Conservation (phyloP, 2,888 invertebrate genomes). For the Melanostoma scalare region DNA sequence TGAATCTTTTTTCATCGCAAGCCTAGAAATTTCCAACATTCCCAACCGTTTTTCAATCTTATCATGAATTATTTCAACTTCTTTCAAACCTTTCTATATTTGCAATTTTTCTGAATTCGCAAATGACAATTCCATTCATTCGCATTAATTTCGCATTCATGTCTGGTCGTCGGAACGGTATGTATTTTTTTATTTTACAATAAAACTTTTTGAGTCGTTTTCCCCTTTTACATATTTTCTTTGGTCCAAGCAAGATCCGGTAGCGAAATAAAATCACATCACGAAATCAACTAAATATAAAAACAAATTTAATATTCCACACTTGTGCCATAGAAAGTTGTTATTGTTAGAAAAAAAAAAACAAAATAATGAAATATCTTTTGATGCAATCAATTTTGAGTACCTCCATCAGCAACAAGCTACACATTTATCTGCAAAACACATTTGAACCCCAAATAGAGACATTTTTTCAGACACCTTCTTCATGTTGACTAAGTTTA, state of each 20-base stretch:
- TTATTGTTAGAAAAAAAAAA: background rate
- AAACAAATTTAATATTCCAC: constrained; percentile 44
- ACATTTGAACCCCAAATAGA: constrained; percentile 25
- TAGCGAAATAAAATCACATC: constrained; percentile 51
- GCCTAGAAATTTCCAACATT: too few relatives aligned
- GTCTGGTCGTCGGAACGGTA: constrained; percentile 27
- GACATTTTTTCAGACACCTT: constrained; percentile 26
- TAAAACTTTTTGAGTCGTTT: constrained; percentile 18
- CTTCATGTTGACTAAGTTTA: background rate
- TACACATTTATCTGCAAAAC: constrained; percentile 6
- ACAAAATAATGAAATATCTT: constrained; percentile 3
- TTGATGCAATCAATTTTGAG: constrained; percentile 39
- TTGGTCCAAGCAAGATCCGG: constrained; percentile 53
- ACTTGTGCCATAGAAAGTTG: constrained; percentile 52
- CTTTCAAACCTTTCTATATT: background rate
- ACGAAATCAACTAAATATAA: constrained; percentile 35
- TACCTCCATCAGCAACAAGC: constrained; percentile 6
- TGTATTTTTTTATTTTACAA: constrained; percentile 12
- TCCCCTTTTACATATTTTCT: constrained; percentile 16
- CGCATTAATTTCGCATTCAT: constrained; percentile 52
- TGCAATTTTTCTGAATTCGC: background rate
- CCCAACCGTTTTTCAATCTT: too few relatives aligned
- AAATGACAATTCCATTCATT: constrained; percentile 19
- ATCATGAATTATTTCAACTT: too few relatives aligned
- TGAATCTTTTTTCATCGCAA: too few relatives aligned